Base-by-base conservation (phyloP, 2,888 invertebrate species). In the Philaethria dido region DNA sequence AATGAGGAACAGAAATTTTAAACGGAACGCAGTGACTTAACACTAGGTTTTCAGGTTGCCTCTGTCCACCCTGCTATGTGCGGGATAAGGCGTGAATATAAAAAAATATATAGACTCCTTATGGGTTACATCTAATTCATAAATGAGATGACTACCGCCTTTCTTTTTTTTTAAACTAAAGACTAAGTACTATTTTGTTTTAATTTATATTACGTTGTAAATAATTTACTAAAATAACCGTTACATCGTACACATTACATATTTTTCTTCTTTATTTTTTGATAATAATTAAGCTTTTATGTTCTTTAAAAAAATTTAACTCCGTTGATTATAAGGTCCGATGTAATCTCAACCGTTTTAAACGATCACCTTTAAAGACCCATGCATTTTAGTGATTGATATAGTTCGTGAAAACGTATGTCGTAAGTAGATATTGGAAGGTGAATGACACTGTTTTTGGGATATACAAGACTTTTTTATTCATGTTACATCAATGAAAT, bases 351-450 rank as follows among this genome's bases (percentile, higher is more conserved):
- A 44, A 45, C 25, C 45, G 45, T 45, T 60, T 33, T 60, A 60
- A 60, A 33, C 45, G 33, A 29, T 60, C 60, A 60, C 60, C 60
- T 45, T 57, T 60, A 60, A 45, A 18, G 29, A 44, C 29, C 45
- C 60, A 60, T 60, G 60, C 29, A 20, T 60, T 60, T 60, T 45
- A 14, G 48, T 66, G 69, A 69, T 63, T 63, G 69, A 69, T 66
- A 66, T 54, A 66, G 45, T 66, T 66, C 69, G 69, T 66, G 54
- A 69, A 66, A 69, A 44, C 54, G 55, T 66, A 63, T 47, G 63
- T 60, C 63, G 63, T 63, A 63, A 64, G 61, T 48, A 59, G 47
- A 61, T 69, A 69, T 44, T 52, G 18, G 29, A 59, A 48, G 66
- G 68, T 70, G 42, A 69, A 63, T 62, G 69, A 69, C 70, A 69